Percentiles rank a stretch among this genome's conserved stretches.
phyloP scores from a whole-genome alignment of 2,888 invertebrate genomes.

The Lomographa bimaculata region DNA sequence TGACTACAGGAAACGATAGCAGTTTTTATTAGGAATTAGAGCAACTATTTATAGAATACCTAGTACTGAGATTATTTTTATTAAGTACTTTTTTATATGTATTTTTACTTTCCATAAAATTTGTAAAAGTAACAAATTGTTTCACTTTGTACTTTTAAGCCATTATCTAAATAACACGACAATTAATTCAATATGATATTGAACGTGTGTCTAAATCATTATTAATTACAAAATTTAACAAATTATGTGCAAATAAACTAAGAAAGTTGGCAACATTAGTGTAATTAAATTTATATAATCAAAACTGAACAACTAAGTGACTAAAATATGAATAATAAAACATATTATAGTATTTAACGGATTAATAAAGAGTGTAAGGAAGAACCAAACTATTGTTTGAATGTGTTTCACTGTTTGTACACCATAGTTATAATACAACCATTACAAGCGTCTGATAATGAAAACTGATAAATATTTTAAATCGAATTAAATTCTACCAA shows the following conservation, averaged over 20 bases:
- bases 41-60: slow-evolving; percentile 78
- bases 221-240: slow-evolving; percentile 78
- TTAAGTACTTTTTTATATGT: slow-evolving; percentile 76
- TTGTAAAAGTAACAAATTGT: slow-evolving; percentile 89
- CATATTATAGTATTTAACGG: slow-evolving; percentile 16
- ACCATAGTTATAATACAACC: slow-evolving; percentile 57
- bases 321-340: slow-evolving; percentile 79
- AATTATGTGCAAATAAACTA: slow-evolving; percentile 82
- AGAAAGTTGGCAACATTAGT: slow-evolving; percentile 78
- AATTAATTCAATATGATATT: slow-evolving; percentile 74
- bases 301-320: slow-evolving; percentile 77
- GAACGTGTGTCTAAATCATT: slow-evolving; percentile 78
- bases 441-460: slow-evolving; percentile 46
- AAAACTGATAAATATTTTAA: slow-evolving; percentile 16
- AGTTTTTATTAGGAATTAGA: slow-evolving; percentile 67
- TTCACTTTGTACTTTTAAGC: slow-evolving; percentile 87
- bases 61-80: slow-evolving; percentile 57
- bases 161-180: slow-evolving; percentile 85
- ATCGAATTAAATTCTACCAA: slow-evolving; percentile 9
- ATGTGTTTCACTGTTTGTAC: slow-evolving; percentile 18
- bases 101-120: slow-evolving; percentile 85
- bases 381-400: slow-evolving; percentile 47
- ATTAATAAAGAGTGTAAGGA: slow-evolving; percentile 34
- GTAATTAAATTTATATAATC: slow-evolving; percentile 71
- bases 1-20: slow-evolving; percentile 55